Percentiles rank a stretch among this genome's conserved stretches.
Conservation (phyloP, 2,797 vertebrate species). For the Hephaestus fuliginosus region DNA sequence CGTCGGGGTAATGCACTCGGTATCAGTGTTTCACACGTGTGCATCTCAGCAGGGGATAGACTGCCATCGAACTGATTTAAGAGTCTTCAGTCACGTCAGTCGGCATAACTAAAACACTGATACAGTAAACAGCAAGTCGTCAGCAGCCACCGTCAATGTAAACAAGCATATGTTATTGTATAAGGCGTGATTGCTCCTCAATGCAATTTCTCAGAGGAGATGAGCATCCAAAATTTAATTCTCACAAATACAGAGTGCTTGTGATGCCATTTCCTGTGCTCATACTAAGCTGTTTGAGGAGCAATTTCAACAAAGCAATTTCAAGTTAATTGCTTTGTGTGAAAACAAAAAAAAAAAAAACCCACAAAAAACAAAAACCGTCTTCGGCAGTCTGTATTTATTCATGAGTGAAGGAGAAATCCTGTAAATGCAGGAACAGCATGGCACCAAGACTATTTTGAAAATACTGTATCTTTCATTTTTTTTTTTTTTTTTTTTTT, state of each 20-base stretch:
- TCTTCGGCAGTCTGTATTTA: slow-evolving; percentile 64
- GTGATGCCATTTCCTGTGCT: slow-evolving; percentile 62
- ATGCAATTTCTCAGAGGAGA: slow-evolving; percentile 55
- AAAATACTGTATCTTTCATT: slow-evolving; percentile 17
- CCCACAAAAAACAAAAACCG: not conserved
- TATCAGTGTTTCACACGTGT: not conserved
- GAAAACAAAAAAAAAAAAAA: slow-evolving; percentile 35
- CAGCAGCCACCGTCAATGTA: slow-evolving; percentile 16
- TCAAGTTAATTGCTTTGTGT: slow-evolving; percentile 76
- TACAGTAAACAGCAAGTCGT: slow-evolving; percentile 8
- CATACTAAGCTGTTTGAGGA: slow-evolving; percentile 65
- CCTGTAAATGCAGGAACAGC: slow-evolving; percentile 56
- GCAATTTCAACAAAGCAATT: slow-evolving; percentile 82
- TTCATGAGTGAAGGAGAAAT: slow-evolving; percentile 66
- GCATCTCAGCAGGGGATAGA: not conserved
- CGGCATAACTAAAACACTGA: slow-evolving; percentile 26
- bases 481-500: no score
- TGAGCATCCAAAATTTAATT: slow-evolving; percentile 62
- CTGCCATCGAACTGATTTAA: slow-evolving; percentile 35
- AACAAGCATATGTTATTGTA: slow-evolving; percentile 43
- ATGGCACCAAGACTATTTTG: slow-evolving; percentile 37
- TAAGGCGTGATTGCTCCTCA: slow-evolving; percentile 37
- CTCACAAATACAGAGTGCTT: slow-evolving; percentile 56
- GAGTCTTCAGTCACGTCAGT: slow-evolving; percentile 22
- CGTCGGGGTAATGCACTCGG: slow-evolving; percentile 7